Base-by-base conservation (phyloP, 2,888 invertebrate genomes). In the Melanotus villosus region DNA sequence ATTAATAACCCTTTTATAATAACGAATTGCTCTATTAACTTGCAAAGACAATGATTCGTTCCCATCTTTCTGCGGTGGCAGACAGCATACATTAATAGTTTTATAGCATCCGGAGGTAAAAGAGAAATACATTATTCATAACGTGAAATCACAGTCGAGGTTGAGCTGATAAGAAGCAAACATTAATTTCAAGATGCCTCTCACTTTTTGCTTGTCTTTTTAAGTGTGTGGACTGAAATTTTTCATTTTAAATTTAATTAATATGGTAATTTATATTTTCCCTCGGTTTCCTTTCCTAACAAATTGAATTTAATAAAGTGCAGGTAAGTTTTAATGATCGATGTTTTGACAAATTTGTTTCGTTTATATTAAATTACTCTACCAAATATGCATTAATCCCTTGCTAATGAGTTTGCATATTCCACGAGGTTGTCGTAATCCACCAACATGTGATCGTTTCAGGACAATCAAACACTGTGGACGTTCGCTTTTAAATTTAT, bases 101-200 rank as follows among this genome's bases (percentile, higher is more conserved):
- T 68, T 63, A 68, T 63, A 63, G 63, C 63, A 68, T 68, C 68
- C 68, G 68, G 68, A 63, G 68, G 62, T 56, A 63, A 67, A 63
- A 63, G 56, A 54, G 60, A 54, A 62, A 68, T 68, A 41, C 68
- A 68, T 68, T 68, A 68, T 68, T 62, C 68, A 68, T 68, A 68
- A 38, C 63, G 68, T 30, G 63, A 50, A 68, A 68, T 68, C 68
- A 63, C 57, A 56, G 68, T 63, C 47, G 68, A 58, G 65, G 58
- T 63, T 63, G 38, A 62, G 63, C 68, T 68, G 68, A 68, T 68
- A 68, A 68, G 68, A 68, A 68, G 63, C 63, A 57, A 56, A 68
- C 68, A 68, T 68, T 68, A 68, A 68, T 68, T 68, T 68, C 63
- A 47, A 54, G 68, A 68, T 67, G 57, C 50, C 59, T 65, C 54